Evolutionary conservation across 2,113 vertebrate species (phyloP).

Genomic region (Varanus salvator): DNA sequence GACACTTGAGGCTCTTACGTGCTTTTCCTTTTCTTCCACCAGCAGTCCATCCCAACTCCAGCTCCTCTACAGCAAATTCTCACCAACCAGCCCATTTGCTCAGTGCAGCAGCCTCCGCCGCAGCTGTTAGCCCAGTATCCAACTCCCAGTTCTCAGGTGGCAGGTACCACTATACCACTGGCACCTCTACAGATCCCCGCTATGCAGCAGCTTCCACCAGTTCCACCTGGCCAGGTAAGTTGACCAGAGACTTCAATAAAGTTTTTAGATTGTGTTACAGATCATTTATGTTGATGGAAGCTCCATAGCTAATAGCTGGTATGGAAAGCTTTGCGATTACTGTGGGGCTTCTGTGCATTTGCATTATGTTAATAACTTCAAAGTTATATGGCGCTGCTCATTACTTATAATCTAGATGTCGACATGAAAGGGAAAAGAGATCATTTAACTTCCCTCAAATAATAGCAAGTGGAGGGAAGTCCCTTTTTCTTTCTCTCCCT

Average conservation of each 20-base stretch:
- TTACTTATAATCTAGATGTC: neutral
- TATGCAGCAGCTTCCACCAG: conserved; percentile 69
- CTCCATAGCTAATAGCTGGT: conserved; percentile 14
- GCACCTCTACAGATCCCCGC: conserved; percentile 86
- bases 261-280: neutral
- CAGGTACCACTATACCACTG: conserved; percentile 67
- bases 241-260: rapidly evolving
- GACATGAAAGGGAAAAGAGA: neutral
- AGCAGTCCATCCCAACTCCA: conserved; percentile 71
- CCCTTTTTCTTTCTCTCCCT: neutral
- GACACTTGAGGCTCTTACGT: rapidly evolving
- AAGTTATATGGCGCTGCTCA: neutral
- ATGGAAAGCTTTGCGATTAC: neutral
- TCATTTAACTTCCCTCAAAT: neutral
- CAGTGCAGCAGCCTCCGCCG: conserved; percentile 71
- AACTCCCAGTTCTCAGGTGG: conserved; percentile 73
- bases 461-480: neutral
- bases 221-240: conserved; percentile 84
- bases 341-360: neutral
- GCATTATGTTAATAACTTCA: neutral
- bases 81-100: conserved; percentile 73
- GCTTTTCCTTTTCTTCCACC: conserved; percentile 27
- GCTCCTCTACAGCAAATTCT: conserved; percentile 78
- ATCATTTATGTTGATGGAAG: rapidly evolving
- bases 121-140: conserved; percentile 75